These are phyloP conservation scores for Hesperia comma DNA, from an alignment of 2,888 invertebrate genomes.

Conservation along the genomic window DNA sequence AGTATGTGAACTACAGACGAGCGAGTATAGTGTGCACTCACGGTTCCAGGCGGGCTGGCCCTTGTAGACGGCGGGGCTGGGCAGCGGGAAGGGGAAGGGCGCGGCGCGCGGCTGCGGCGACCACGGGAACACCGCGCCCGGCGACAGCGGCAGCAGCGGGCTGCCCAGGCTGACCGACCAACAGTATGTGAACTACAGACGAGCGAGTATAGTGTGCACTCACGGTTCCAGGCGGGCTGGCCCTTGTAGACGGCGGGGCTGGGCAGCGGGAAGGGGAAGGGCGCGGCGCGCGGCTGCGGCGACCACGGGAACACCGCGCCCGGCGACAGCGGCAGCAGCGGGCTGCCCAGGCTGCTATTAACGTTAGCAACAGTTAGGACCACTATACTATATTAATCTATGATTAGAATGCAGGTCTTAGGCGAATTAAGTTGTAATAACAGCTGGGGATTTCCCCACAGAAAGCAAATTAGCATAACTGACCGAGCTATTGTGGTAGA, in stretches of 20 bases:
- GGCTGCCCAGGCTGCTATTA: conserved; percentile 56
- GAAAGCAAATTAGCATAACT: too few species aligned
- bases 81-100: conserved; percentile 66
- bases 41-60: conserved; percentile 69
- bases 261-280: conserved; percentile 65
- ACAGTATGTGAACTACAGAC: too few species aligned
- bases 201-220: too few species aligned
- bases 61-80: conserved; percentile 57
- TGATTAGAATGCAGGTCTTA: too few species aligned
- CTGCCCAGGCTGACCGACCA: conserved; percentile 51
- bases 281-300: conserved; percentile 65
- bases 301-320: conserved; percentile 65
- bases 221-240: conserved; percentile 69
- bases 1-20: too few species aligned
- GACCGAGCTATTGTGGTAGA: too few species aligned
- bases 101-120: conserved; percentile 69
- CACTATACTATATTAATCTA: too few species aligned
- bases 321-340: conserved; percentile 70
- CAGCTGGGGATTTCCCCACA: too few species aligned
- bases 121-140: conserved; percentile 62
- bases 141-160: conserved; percentile 69
- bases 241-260: conserved; percentile 59
- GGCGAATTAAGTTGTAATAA: too few species aligned
- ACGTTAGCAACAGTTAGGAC: too few species aligned
- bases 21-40: too few species aligned